Evolutionary conservation across 2,888 invertebrate genomes (phyloP), one percentile per base, ranked within the genome.

Genomic region (Nipponacmea schrenckii): DNA sequence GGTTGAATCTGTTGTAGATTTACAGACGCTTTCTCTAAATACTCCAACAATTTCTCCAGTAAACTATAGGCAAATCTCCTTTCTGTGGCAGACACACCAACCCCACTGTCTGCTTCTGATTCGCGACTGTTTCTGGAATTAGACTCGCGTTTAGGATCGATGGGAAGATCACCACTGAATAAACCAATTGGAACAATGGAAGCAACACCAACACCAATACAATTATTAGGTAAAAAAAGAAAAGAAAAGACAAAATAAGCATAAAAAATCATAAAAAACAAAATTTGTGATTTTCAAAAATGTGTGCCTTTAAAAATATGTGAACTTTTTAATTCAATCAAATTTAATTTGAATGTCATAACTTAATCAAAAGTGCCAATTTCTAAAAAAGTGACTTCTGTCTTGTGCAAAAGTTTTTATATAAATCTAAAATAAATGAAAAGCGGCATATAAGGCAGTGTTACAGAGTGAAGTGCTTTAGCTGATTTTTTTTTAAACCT

Each of bases 11-110:
- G 86, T 65, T 85, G 85, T 97, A 99, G 97, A 90, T 97, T 98
- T 78, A 97, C 94, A 0, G 96, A 96, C 0, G 98, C 98, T 77
- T 96, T 93, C 85, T 99, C 99, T 70, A 98, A 92, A 86, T 99
- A 99, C 83, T 96, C 96, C 70, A 99, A 94, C 12, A 99, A 91
- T 88, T 99, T 99, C 89, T 98, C 98, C 8, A 99, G 90, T 44
- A 99, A 90, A 20, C 97, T 97, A 91, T 97, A 99, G 0, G 99
- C 98, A 90, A 99, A 99, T 82, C 99, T 92, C 69, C 96, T 91
- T 90, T 98, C 97, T 72, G 95, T 94, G 0, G 95, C 93, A 0
- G 95, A 94, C 62, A 87, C 87, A 14, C 84, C 85, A 2, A 84
- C 85, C 7, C 83, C 80, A 56, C 80, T 83, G 72, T 87, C 88